A percentile compares a stretch with the other conserved stretches of the same genome.
These are phyloP conservation scores for Synanthedon formicaeformis DNA, from an alignment of 2,888 invertebrate genomes.

Conservation along the genomic window DNA sequence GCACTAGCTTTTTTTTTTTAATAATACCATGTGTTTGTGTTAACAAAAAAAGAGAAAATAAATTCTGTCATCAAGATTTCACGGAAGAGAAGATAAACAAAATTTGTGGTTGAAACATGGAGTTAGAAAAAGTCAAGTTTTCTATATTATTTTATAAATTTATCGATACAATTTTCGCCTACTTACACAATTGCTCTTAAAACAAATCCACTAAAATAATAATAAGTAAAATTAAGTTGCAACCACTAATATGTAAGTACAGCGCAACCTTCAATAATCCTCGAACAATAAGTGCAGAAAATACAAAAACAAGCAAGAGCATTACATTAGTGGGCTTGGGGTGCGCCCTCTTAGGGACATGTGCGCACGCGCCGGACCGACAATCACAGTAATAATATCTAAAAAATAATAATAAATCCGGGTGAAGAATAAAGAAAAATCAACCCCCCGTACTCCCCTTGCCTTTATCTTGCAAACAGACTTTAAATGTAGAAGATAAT, in stretches of 20 bases:
- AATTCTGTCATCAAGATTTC: too few species aligned
- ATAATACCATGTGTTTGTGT: too few species aligned
- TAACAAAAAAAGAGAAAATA: too few species aligned
- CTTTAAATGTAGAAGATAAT: constrained; percentile 69
- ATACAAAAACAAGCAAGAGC: constrained; percentile 54
- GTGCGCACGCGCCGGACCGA: constrained; percentile 61
- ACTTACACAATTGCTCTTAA: too few species aligned
- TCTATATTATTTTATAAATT: too few species aligned
- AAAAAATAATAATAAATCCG: constrained; percentile 71
- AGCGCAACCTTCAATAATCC: constrained; percentile 47
- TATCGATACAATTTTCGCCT: too few species aligned
- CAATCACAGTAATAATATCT: constrained; percentile 70
- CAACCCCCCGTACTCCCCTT: constrained; percentile 64
- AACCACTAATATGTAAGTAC: constrained; percentile 34
- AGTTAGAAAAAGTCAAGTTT: too few species aligned
- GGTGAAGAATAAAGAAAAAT: constrained; percentile 69
- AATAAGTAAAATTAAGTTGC: constrained; percentile 15
- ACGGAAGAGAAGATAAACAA: too few species aligned
- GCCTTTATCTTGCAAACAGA: constrained; percentile 71
- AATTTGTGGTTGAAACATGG: too few species aligned
- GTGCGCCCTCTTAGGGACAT: constrained; percentile 54
- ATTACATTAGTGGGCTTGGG: constrained; percentile 38
- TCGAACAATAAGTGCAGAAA: constrained; percentile 41
- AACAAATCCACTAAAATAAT: constrained; percentile 12
- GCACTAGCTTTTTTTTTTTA: too few species aligned